Evolutionary conservation across 2,797 vertebrate species (phyloP).

Genomic region (Loris lydekkerianus): DNA sequence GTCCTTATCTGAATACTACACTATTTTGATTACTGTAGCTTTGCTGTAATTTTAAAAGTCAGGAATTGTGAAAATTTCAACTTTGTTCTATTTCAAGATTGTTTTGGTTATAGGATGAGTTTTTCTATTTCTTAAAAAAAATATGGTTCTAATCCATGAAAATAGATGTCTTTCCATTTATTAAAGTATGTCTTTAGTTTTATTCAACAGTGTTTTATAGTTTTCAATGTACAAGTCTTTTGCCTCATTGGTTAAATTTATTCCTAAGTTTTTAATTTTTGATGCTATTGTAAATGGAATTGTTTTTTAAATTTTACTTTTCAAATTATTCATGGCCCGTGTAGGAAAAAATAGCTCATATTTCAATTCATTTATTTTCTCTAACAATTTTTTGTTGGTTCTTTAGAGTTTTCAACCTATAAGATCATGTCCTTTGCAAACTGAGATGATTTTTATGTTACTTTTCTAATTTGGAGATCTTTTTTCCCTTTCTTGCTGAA

Average conservation of each 20-base stretch:
- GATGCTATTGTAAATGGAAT: background rate
- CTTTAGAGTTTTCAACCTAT: background rate
- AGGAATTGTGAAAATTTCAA: background rate
- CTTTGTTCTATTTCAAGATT: conserved; percentile 26
- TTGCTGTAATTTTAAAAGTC: conserved; percentile 24
- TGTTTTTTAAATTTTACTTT: background rate
- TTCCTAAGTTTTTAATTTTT: conserved; percentile 53
- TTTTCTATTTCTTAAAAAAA: conserved; percentile 33
- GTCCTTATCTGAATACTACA: background rate
- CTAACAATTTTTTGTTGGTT: conserved; percentile 1
- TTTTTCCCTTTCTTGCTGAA: background rate
- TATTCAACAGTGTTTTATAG: background rate
- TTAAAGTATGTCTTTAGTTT: background rate
- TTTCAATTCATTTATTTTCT: conserved; percentile 38
- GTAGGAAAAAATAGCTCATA: background rate
- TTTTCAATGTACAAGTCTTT: conserved; percentile 15
- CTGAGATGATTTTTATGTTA: conserved; percentile 2
- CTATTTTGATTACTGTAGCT: conserved; percentile 37
- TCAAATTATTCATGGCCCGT: background rate
- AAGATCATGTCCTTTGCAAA: background rate
- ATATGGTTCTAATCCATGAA: background rate
- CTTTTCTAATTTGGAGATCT: background rate
- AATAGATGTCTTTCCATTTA: background rate
- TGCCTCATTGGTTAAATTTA: conserved; percentile 44
- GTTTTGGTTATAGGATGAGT: conserved; percentile 24